Conservation (phyloP, 2,113 vertebrate species). For the Toxostoma redivivum region DNA sequence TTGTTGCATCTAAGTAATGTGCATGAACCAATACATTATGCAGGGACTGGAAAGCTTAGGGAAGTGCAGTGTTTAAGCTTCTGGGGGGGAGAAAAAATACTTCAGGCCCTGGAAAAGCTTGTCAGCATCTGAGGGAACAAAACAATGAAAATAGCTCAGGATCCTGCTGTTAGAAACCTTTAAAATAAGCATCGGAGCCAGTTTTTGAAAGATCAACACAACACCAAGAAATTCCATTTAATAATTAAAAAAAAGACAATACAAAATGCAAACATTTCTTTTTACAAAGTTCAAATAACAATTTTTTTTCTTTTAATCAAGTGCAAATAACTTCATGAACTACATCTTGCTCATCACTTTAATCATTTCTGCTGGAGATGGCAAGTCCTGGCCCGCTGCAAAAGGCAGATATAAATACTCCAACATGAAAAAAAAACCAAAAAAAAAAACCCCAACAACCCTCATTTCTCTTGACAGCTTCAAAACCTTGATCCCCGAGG, state of each 20-base stretch:
- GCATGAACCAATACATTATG: background rate
- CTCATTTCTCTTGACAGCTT: background rate
- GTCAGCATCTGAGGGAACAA: background rate
- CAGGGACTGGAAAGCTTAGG: background rate
- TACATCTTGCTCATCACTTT: slow-evolving; percentile 70
- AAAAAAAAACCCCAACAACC: background rate
- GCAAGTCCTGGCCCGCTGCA: slow-evolving; percentile 30
- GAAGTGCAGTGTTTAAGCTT: background rate
- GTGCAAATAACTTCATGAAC: slow-evolving; percentile 98
- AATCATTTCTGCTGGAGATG: slow-evolving; percentile 46
- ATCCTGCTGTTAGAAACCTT: slow-evolving; percentile 36
- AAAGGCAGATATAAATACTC: slow-evolving; percentile 69
- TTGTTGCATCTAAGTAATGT: background rate
- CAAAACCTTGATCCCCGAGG: background rate
- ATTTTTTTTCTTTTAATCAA: slow-evolving; percentile 84
- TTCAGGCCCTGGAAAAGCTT: background rate
- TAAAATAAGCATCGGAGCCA: background rate
- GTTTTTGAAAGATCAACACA: slow-evolving; percentile 57
- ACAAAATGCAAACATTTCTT: slow-evolving; percentile 96
- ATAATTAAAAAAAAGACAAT: slow-evolving; percentile 91
- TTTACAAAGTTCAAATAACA: slow-evolving; percentile 96
- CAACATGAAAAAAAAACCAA: background rate
- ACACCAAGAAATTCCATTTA: slow-evolving; percentile 71
- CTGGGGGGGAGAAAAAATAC: background rate
- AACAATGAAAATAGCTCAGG: background rate